Evolutionary conservation across 2,888 invertebrate species (phyloP), one percentile per base, ranked within the genome.

Genomic region (Melieria picta): DNA sequence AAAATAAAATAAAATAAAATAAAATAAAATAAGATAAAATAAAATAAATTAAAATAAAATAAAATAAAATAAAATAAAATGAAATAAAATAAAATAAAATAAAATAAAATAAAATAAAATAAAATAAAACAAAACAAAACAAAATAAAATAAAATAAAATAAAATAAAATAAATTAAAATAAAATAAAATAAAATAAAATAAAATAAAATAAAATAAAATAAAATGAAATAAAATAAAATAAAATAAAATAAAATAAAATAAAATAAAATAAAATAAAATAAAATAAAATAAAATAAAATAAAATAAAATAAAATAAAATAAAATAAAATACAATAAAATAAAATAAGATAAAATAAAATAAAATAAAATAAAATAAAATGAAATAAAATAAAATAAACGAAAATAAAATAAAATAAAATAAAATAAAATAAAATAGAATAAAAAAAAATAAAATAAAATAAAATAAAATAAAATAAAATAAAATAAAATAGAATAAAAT

Each of bases 321-420:
- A 52, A 4, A 52, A 52, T 52, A 52, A 4, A 52, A 52, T 52
- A 52, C 3, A 52, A 52, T 52, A 52, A 4, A 55, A 55, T 13
- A 55, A 4, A 55, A 55, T 13, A 55, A 4, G 5, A 55, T 13
- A 55, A 4, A 55, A 55, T 13, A 55, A 4, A 55, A 55, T 13
- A 55, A 4, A 55, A 55, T 13, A 55, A 4, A 42, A 60, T 16
- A 60, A 4, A 60, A 60, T 16, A 60, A 4, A 60, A 60, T 16
- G 45, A 4, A 60, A 60, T 16, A 60, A 4, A 60, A 60, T 16
- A 60, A 4, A 60, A 60, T 16, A 60, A 4, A 60, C 46, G 4
- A 60, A 4, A 60, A 60, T 16, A 60, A 4, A 60, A 60, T 16
- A 60, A 4, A 60, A 60, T 16, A 60, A 4, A 60, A 60, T 16